phyloP scores from a whole-genome alignment of 2,113 vertebrate genomes.

The Deroptyus accipitrinus region DNA sequence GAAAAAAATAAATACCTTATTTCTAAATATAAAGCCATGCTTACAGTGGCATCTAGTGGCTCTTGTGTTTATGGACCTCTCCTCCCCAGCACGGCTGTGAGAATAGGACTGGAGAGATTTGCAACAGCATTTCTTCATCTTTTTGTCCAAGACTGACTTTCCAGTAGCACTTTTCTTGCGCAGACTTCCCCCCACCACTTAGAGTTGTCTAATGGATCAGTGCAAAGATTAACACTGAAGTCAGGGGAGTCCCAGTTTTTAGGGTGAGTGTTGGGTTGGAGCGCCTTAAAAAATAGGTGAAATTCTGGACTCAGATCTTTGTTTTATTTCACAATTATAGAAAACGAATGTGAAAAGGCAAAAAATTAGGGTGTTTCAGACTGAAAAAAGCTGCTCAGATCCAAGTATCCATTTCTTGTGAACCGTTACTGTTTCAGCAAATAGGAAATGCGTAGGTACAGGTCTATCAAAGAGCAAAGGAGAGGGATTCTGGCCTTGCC shows the following conservation, averaged over 20 bases:
- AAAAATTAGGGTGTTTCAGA: background rate
- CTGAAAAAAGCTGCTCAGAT: background rate
- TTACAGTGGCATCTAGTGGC: conserved; percentile 75
- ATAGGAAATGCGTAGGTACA: background rate
- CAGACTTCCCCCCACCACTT: background rate
- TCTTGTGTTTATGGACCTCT: background rate
- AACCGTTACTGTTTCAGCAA: background rate
- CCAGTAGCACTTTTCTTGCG: background rate
- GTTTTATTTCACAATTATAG: background rate
- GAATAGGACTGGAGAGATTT: fast-evolving
- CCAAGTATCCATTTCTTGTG: background rate
- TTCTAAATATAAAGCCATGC: conserved; percentile 36
- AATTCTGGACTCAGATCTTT: background rate
- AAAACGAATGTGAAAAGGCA: background rate
- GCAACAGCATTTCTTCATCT: fast-evolving
- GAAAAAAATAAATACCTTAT: background rate
- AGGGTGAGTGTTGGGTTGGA: background rate
- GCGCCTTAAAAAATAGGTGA: background rate
- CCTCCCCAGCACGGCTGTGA: fast-evolving
- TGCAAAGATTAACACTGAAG: background rate
- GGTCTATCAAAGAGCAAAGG: background rate
- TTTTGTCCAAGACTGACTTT: background rate
- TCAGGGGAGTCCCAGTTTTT: background rate
- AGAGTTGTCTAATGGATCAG: background rate
- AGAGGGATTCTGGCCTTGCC: background rate